phyloP scores from a whole-genome alignment of 2,113 vertebrate genomes.

The Embiotoca jacksoni region DNA sequence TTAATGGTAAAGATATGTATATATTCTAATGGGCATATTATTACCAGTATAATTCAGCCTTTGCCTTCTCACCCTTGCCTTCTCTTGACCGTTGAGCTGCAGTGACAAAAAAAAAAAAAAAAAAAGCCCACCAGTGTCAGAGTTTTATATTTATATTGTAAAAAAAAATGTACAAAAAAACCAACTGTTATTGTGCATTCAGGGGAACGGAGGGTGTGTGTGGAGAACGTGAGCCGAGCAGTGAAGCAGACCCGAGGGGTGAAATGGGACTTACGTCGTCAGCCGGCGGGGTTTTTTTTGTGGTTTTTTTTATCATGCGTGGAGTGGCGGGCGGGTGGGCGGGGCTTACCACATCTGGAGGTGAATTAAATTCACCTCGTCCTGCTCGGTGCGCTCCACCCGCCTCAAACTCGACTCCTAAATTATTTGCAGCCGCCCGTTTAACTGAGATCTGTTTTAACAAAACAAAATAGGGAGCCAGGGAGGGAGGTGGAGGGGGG shows the following conservation, averaged over 20 bases:
- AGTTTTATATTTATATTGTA: constrained; percentile 72
- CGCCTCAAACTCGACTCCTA: background rate
- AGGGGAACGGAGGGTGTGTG: constrained; percentile 29
- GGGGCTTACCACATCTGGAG: constrained; percentile 2
- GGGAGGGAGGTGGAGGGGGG: background rate
- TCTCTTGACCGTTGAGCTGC: constrained; percentile 63
- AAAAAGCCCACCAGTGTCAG: constrained; percentile 33
- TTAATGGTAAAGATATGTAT: constrained; percentile 75
- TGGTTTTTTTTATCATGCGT: constrained; percentile 33
- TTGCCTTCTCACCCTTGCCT: constrained; percentile 76
- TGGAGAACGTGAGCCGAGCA: background rate
- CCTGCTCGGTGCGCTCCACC: background rate
- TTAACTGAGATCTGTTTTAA: background rate
- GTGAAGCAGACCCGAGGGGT: constrained; percentile 30
- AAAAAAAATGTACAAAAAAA: background rate
- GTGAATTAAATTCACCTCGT: background rate
- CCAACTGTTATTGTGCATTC: constrained; percentile 43
- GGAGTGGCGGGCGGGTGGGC: constrained; percentile 5
- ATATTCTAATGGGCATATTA: constrained; percentile 72
- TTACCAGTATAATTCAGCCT: constrained; percentile 64
- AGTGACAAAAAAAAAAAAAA: constrained; percentile 2
- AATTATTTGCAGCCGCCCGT: too few species aligned
- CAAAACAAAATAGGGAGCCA: background rate
- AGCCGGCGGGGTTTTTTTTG: too few species aligned
- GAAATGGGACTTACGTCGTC: too few species aligned